phyloP scores from a whole-genome alignment of 2,797 vertebrate genomes.

The Gymnoscopelus microlampas region DNA sequence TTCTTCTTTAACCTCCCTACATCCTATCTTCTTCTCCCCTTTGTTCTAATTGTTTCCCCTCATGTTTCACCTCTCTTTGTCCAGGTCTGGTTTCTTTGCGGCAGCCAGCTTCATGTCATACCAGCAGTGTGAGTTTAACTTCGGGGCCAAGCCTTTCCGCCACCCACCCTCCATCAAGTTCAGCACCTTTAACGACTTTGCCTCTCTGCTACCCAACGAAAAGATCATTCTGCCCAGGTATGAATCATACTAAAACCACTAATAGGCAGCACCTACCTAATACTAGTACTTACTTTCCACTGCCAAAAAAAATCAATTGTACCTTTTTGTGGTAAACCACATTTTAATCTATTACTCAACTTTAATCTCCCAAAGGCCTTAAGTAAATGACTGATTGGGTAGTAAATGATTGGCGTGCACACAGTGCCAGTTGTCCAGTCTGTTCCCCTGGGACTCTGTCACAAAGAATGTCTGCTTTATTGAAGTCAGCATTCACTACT shows the following conservation, averaged over 20 bases:
- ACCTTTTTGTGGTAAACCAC: no score
- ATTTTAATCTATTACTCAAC: no score
- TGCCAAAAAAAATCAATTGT: no score
- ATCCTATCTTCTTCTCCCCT: not conserved
- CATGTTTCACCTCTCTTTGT: not conserved
- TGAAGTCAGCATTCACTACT: no score
- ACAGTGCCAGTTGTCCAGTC: no score
- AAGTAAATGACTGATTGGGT: no score
- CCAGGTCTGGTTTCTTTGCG: slow-evolving; percentile 97
- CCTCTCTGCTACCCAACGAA: slow-evolving; percentile 92
- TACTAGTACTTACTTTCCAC: no score
- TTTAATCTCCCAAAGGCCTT: no score
- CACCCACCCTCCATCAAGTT: slow-evolving; percentile 93
- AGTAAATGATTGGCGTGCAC: no score
- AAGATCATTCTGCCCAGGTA: slow-evolving; percentile 99
- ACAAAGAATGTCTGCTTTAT: no score
- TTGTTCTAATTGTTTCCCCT: not conserved
- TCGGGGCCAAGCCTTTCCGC: slow-evolving; percentile 97
- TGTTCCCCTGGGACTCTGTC: no score
- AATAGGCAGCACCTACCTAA: no score
- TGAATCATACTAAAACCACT: slow-evolving; percentile 15
- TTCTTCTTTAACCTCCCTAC: not conserved
- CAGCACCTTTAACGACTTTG: slow-evolving; percentile 98
- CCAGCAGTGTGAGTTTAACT: slow-evolving; percentile 99
- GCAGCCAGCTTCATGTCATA: slow-evolving; percentile 99